A percentile compares a stretch with the other conserved stretches of the same genome.
phyloP scores from a whole-genome alignment of 2,113 vertebrate genomes.

The Scytalopus superciliaris region DNA sequence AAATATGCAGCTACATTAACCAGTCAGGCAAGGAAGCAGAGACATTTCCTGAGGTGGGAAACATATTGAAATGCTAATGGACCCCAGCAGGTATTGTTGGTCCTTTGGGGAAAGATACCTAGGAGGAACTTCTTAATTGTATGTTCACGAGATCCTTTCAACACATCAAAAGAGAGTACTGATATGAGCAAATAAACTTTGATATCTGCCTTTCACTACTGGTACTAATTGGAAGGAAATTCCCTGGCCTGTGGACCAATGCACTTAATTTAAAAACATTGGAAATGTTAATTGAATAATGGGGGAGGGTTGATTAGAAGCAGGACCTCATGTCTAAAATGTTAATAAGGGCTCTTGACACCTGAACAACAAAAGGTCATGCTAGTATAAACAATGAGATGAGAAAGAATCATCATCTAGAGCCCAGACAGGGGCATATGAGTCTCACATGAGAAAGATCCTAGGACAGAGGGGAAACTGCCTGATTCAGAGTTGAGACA shows the following conservation, averaged over 20 bases:
- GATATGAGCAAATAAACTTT: conserved; percentile 64
- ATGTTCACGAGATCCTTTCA: conserved; percentile 41
- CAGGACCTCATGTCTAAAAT: conserved; percentile 49
- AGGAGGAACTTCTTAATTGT: conserved; percentile 65
- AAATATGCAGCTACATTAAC: conserved; percentile 31
- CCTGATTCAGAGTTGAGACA: neutral
- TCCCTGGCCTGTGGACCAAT: conserved; percentile 4
- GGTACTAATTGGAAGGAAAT: conserved; percentile 64
- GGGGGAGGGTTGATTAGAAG: conserved; percentile 35
- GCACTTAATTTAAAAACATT: conserved; percentile 44
- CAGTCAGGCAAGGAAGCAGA: conserved; percentile 22
- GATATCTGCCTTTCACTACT: conserved; percentile 43
- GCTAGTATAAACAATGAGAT: conserved; percentile 25
- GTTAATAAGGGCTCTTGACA: conserved; percentile 48
- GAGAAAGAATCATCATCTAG: neutral
- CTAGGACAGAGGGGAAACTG: neutral
- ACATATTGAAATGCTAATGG: conserved; percentile 62
- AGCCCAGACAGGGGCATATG: neutral
- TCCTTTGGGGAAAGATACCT: conserved; percentile 46
- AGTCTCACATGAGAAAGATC: neutral
- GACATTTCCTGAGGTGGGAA: conserved; percentile 60
- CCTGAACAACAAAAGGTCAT: conserved; percentile 40
- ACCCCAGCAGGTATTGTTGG: conserved; percentile 28
- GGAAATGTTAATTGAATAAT: conserved; percentile 58
- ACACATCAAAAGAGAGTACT: conserved; percentile 54